Conservation (phyloP, 2,888 invertebrate genomes). For the Ariolimax columbianus region DNA sequence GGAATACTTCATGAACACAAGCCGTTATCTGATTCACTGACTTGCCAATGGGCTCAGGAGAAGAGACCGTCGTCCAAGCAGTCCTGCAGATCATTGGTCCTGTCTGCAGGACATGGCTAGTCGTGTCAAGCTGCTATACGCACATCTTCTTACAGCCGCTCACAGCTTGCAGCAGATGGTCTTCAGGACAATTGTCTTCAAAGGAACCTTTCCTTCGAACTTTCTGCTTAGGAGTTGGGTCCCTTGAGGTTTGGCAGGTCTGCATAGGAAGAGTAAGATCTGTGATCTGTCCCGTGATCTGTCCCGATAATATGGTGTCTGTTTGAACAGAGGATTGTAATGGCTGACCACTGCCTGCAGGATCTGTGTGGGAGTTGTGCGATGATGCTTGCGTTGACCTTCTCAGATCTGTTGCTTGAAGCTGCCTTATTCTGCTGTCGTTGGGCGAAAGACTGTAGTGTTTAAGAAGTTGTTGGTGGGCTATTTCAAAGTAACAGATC, state of each 20-base stretch:
- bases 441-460: neutral
- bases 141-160: constrained; percentile 11
- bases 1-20: too few species aligned
- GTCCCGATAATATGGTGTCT: neutral
- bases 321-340: neutral
- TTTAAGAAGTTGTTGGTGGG: constrained; percentile 18
- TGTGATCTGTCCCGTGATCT: too few species aligned
- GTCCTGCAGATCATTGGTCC: too few species aligned
- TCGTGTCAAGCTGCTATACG: neutral
- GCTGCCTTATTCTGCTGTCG: neutral
- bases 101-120: neutral
- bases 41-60: too few species aligned
- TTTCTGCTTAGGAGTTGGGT: neutral
- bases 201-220: constrained; percentile 24
- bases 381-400: neutral
- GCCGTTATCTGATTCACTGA: too few species aligned
- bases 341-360: neutral
- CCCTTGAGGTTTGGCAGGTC: neutral
- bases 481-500: constrained; percentile 28
- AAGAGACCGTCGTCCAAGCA: too few species aligned
- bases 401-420: neutral
- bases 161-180: neutral
- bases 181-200: neutral
- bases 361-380: neutral
- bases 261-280: too few species aligned